Conservation (phyloP, 2,797 vertebrate genomes). For the Serranus cabrilla region DNA sequence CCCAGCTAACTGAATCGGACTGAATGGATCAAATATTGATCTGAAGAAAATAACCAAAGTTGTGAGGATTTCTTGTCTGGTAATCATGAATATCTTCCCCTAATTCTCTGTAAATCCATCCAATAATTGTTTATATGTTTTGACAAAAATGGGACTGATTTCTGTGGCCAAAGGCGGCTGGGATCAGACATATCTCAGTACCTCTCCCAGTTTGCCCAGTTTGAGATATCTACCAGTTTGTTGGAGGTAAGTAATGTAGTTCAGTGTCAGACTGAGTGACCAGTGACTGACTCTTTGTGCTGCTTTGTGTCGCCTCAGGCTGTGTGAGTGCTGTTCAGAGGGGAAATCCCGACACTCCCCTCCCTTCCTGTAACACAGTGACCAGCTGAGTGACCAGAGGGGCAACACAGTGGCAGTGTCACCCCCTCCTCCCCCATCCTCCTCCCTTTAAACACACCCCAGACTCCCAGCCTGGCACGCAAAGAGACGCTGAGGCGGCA, state of each 20-base stretch:
- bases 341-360: constrained; percentile 68
- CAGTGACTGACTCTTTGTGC: constrained; percentile 1
- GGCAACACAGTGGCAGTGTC: constrained; percentile 42
- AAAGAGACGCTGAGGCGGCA: constrained; percentile 67
- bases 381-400: constrained; percentile 45
- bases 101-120: no score
- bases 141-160: neutral
- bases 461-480: constrained; percentile 64
- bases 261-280: neutral
- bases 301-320: constrained; percentile 6
- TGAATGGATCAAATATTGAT: no score
- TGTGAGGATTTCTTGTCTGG: neutral
- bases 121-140: neutral
- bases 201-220: neutral
- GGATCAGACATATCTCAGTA: neutral
- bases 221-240: neutral
- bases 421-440: neutral
- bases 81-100: neutral
- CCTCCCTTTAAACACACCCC: constrained; percentile 25
- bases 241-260: neutral
- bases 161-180: neutral
- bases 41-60: no score
- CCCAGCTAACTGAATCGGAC: no score
- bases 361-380: constrained; percentile 67
- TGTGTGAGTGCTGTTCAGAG: constrained; percentile 34